phyloP scores from a whole-genome alignment of 2,888 invertebrate species.

The Andrena bucephala region DNA sequence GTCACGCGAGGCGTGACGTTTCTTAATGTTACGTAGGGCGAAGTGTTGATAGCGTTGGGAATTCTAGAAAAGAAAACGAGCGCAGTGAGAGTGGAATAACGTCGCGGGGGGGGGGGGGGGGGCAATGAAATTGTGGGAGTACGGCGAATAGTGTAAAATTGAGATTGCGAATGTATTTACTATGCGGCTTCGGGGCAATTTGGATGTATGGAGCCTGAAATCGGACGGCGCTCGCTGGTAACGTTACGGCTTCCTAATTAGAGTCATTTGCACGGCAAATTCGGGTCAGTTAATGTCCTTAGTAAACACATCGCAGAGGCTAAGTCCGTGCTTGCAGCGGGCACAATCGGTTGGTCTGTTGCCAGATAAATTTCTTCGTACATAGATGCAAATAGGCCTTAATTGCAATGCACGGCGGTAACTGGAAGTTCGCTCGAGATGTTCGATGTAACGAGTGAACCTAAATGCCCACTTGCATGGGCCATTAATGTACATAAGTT shows the following conservation, averaged over 20 bases:
- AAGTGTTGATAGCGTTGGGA: background rate
- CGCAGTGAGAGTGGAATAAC: background rate
- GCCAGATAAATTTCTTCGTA: constrained; percentile 55
- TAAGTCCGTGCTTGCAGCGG: constrained; percentile 24
- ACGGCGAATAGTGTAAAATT: too few species aligned
- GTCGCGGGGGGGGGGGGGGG: too few species aligned
- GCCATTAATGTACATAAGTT: too few species aligned
- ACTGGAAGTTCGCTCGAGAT: background rate
- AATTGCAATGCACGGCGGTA: constrained; percentile 37
- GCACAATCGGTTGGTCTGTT: constrained; percentile 47
- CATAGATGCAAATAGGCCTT: constrained; percentile 45
- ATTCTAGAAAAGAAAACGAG: constrained; percentile 5
- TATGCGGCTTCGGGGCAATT: background rate
- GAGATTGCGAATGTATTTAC: too few species aligned
- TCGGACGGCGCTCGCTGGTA: background rate
- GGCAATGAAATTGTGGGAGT: too few species aligned
- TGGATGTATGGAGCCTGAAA: background rate
- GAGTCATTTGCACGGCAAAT: constrained; percentile 53
- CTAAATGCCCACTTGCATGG: too few species aligned
- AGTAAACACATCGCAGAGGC: constrained; percentile 39
- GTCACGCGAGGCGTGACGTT: constrained; percentile 18
- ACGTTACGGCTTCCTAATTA: constrained; percentile 44
- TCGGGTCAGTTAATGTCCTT: constrained; percentile 53
- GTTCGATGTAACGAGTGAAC: background rate
- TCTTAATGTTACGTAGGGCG: background rate